Base-by-base conservation (phyloP, 2,888 invertebrate species). In the Sicus ferrugineus region DNA sequence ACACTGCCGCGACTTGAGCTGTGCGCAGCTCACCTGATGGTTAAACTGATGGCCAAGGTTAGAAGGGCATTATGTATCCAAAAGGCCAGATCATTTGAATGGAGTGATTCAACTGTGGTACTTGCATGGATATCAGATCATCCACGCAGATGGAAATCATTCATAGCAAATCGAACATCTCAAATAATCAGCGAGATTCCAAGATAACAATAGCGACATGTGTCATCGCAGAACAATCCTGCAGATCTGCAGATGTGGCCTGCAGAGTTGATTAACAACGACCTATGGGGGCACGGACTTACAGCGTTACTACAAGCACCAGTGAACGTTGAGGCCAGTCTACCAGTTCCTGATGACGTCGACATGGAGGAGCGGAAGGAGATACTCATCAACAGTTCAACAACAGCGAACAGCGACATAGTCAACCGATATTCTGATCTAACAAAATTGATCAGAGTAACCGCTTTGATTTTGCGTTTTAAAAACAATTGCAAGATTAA, bases 11-110 rank as follows among this genome's bases (percentile, higher is more conserved):
- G 67, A 11, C 52, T 73, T 14, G 70, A 73, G 26, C 38, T 73
- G n/a, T 73, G 70, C n/a, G 73, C 71, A 0, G 71, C 73, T 16
- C 68, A 71, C 7, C 38, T 71, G 3, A 61, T 71, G 67, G 56
- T 50, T 6, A 70, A 69, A 21, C 62, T 70, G 7, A 65, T 70
- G 54, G 14, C 28, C 2, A 66, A 70, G 34, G 21, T 63, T 38
- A 28, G 58, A 6, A 11, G 31, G 4, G 63, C 62, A 9, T 56
- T 64, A 21, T n/a, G 23, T 7, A 23, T 21, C 6, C 31, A 48
- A 52, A 52, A 52, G 9, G 50, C 5, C 2, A 14, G 7, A 9
- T 23, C 23, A 7, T 52, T 52, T 23, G 50, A 42, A 34, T 68
- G 62, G 68, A 52, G 38, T 6, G 62, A 62, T 54, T 68, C 62